These are phyloP conservation scores for Hyperopisus bebe DNA, from an alignment of 2,113 vertebrate genomes.

Conservation along the genomic window DNA sequence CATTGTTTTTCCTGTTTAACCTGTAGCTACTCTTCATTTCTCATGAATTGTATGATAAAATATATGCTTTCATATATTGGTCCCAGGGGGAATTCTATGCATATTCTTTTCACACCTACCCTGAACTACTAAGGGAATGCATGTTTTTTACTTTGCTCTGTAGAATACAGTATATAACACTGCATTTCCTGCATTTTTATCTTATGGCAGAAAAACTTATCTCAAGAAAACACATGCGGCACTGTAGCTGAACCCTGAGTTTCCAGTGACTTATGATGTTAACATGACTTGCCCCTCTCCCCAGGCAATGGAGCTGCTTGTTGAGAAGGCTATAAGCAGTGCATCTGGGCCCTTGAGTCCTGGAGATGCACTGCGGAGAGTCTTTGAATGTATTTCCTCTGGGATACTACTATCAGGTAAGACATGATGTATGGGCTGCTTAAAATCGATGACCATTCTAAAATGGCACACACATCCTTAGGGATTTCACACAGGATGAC, in stretches of 20 bases:
- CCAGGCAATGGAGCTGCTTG: slow-evolving; percentile 86
- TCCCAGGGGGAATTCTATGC: not conserved
- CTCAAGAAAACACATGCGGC: not conserved
- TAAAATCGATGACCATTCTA: not conserved
- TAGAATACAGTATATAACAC: not conserved
- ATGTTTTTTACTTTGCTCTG: not conserved
- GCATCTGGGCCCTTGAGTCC: slow-evolving; percentile 82
- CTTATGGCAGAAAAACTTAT: not conserved
- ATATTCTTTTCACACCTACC: not conserved
- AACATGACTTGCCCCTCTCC: slow-evolving; percentile 14
- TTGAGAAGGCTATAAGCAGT: slow-evolving; percentile 85
- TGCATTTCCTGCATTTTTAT: not conserved
- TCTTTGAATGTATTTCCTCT: slow-evolving; percentile 87
- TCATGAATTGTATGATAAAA: not conserved
- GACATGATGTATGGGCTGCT: not conserved
- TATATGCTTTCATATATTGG: not conserved
- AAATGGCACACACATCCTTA: not conserved
- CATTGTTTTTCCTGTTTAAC: not conserved
- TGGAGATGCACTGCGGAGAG: slow-evolving; percentile 83
- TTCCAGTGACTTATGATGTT: not conserved
- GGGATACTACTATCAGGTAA: slow-evolving; percentile 89
- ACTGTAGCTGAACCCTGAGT: not conserved
- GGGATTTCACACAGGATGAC: not conserved
- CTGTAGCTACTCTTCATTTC: not conserved
- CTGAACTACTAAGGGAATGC: not conserved